Evolutionary conservation across 2,797 vertebrate genomes (phyloP), one percentile per base, ranked within the genome.

Genomic region (Smutsia gigantea): DNA sequence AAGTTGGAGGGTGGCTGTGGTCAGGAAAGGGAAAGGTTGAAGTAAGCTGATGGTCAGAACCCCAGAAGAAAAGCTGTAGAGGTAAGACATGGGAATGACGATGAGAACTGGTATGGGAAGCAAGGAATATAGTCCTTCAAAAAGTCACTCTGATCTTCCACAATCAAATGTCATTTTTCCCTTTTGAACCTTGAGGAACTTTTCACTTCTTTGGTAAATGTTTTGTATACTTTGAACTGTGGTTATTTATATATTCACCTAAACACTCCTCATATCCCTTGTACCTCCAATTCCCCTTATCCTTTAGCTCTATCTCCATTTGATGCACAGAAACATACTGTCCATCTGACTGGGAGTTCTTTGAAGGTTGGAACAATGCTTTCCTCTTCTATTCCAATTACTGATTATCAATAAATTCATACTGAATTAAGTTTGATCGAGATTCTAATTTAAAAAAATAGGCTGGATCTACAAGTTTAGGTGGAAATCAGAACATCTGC

Each of bases 301-400:
- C 31, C 2, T 10, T n/a, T 2, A 31, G n/a, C 31, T 34, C 53
- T 14, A 0, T 18, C 19, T 51, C 29, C 23, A 34, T 53, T 57
- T 31, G 49, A 53, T 9, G 25, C 11, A 55, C 19, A 83, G 13
- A 29, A 34, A 71, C 5, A 25, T 2, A 53, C 14, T 51, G 42
- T 74, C 51, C 49, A 49, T 42, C 49, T 46, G 34, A 42, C 7
- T 87, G 18, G 46, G 17, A 82, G 34, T 29, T 37, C 75, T 93
- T 68, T 68, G 63, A 78, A 69, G 6, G 13, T 29, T 59, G 12
- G 14, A 72, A 68, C 13, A 53, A 64, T 68, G 27, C 27, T 63
- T 94, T 49, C 19, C n/a, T 92, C 69, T 91, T 83, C 87, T 64
- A 71, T 69, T 89, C 51, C 5, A 49, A 14, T 75, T 79, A 89